Base-by-base conservation (phyloP, 1,140 invertebrate species). In the Ptiloglossa arizonensis region DNA sequence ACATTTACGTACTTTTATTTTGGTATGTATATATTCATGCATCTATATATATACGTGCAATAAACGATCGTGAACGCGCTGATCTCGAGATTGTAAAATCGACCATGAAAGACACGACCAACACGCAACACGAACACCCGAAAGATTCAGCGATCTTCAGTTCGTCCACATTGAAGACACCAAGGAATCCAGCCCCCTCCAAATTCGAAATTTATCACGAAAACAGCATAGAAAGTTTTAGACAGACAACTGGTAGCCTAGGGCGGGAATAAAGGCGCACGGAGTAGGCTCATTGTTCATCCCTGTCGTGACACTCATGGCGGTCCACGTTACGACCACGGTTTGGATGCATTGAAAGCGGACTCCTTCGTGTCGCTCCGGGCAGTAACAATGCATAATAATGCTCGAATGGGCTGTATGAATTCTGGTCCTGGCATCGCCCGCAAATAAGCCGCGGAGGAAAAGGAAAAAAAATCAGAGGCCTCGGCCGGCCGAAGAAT, bases 301-400 rank as follows among this genome's bases (percentile, higher is more conserved):
- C 66, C 67, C 50, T 57, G 59, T 52, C 48, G 44, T 44, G 72
- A 75, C 63, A 67, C 63, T 75, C 52, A 44, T 54, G 72, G 62
- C 72, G 72, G 27, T 66, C 63, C 15, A 27, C 24, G 60, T 74
- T 56, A 56, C 35, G 19, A 44, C 32, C 41, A 54, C 46, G 50
- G 27, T 75, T 63, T 54, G 72, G 62, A 67, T 57, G 50, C 72
- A 75, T 75, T 67, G 72, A 54, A 48, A 75, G 60, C 50, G 13
- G 62, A 48, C 29, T 69, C 27, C 41, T 57, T 67, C 48, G 72
- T 67, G 63, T 56, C 63, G 63, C 63, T 66, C 27, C 72, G 17
- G 62, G 72, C 50, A 57, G 72, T 68, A 75, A 75, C 72, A 68
- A 75, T 75, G 72, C 72, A 75, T 75, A 75, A 75, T 75, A 75